phyloP scores from a whole-genome alignment of 2,888 invertebrate species.

The Andrena camellia region DNA sequence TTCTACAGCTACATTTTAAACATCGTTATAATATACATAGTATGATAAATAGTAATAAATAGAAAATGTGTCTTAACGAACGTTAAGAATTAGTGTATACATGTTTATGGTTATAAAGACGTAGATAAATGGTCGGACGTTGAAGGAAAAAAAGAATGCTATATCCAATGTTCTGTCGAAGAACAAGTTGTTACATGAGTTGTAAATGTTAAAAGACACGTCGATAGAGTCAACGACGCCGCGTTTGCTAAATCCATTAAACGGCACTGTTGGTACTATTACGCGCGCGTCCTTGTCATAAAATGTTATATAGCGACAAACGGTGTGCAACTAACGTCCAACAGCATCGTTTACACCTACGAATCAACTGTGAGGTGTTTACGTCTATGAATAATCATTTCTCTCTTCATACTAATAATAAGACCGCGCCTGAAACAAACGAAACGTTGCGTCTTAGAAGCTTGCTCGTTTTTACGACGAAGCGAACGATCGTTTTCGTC shows the following conservation, averaged over 20 bases:
- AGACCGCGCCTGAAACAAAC: conserved; percentile 51
- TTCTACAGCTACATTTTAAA: conserved; percentile 65
- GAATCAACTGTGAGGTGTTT: conserved; percentile 52
- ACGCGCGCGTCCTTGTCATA: not conserved
- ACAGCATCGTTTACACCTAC: conserved; percentile 37
- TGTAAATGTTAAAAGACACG: conserved; percentile 28
- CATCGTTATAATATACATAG: conserved; percentile 59
- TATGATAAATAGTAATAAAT: conserved; percentile 65
- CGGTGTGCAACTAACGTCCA: conserved; percentile 23
- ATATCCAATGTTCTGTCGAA: conserved; percentile 23
- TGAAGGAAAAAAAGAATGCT: conserved; percentile 9
- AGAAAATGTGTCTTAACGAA: conserved; percentile 59
- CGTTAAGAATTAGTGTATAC: conserved; percentile 53
- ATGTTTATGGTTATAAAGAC: conserved; percentile 37
- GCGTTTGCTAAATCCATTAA: conserved; percentile 47
- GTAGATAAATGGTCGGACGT: conserved; percentile 33
- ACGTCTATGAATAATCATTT: conserved; percentile 47
- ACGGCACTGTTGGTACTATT: conserved; percentile 37
- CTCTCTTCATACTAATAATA: conserved; percentile 41
- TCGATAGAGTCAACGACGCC: conserved; percentile 35
- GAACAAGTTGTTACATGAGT: conserved; percentile 33
- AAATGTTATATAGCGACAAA: conserved; percentile 22
- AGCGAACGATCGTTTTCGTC: conserved; percentile 8
- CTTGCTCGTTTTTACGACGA: conserved; percentile 1
- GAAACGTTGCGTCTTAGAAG: conserved; percentile 21